phyloP scores from a whole-genome alignment of 1,140 invertebrate genomes.

The Heliconius hewitsoni region DNA sequence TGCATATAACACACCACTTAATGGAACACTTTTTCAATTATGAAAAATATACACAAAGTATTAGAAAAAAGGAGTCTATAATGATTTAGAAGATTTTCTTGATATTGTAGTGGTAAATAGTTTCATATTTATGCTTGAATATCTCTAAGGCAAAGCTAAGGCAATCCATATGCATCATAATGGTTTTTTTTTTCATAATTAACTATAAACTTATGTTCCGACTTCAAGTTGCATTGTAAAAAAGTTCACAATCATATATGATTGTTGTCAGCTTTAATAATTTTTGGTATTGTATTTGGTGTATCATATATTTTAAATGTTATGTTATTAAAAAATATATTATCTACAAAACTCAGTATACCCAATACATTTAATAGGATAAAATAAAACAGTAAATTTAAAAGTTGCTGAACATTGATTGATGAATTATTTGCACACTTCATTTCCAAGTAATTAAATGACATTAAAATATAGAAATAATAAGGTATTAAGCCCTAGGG shows the following conservation, averaged over 20 bases:
- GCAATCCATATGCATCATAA: neutral
- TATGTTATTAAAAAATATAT: too few species aligned
- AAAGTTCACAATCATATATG: neutral
- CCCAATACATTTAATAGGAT: too few species aligned
- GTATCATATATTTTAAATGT: too few species aligned
- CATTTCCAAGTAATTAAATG: neutral
- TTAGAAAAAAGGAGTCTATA: neutral
- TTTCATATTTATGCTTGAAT: neutral
- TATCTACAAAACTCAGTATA: too few species aligned
- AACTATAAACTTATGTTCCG: neutral
- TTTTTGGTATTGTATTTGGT: too few species aligned
- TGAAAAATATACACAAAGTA: slow-evolving; percentile 23
- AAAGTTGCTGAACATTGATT: neutral
- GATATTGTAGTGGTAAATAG: neutral
- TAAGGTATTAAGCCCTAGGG: neutral
- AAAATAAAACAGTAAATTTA: too few species aligned
- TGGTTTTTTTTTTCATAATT: neutral
- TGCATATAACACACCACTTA: neutral
- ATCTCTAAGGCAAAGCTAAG: neutral
- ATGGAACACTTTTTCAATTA: slow-evolving; percentile 20
- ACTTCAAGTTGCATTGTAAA: neutral
- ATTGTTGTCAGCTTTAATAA: too few species aligned
- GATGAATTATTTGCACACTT: too few species aligned
- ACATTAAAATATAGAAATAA: neutral
- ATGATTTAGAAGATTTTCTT: slow-evolving; percentile 1